phyloP scores from a whole-genome alignment of 2,113 vertebrate species.

The Eretmochelys imbricata region DNA sequence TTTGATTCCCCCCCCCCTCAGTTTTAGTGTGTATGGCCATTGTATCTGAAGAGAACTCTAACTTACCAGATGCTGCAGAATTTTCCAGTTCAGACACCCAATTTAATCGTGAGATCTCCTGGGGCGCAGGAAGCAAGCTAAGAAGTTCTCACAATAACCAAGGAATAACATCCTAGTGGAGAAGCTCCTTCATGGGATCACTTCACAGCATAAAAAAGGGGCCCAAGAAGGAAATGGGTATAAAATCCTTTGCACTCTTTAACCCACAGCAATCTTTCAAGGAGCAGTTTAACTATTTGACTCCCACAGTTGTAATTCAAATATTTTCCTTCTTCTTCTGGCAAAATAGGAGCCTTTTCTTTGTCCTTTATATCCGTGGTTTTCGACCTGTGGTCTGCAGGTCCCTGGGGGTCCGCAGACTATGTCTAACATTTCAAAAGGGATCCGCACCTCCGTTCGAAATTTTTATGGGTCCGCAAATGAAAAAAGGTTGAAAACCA shows the following conservation, averaged over 20 bases:
- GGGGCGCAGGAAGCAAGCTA: constrained; percentile 55
- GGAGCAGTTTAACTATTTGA: not conserved
- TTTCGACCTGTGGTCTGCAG: not conserved
- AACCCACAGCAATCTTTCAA: not conserved
- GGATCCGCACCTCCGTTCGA: not conserved
- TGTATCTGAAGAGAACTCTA: constrained; percentile 60
- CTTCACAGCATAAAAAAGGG: constrained; percentile 46
- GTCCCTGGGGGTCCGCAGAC: not conserved
- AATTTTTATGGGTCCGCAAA: not conserved
- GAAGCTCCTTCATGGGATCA: constrained; percentile 38
- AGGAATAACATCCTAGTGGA: constrained; percentile 54
- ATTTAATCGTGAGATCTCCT: constrained; percentile 48
- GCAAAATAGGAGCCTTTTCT: not conserved
- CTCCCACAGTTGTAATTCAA: not conserved
- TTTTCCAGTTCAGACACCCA: constrained; percentile 68
- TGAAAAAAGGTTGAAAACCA: not conserved
- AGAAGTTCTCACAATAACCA: constrained; percentile 55
- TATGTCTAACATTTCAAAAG: not conserved
- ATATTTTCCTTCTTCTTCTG: not conserved
- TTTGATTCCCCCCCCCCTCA: no score
- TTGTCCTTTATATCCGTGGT: not conserved
- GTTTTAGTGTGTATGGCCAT: constrained; percentile 48
- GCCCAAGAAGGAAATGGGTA: constrained; percentile 13
- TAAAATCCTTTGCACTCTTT: not conserved
- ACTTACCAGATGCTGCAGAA: constrained; percentile 59